phyloP scores from a whole-genome alignment of 2,113 vertebrate species.

The Chloroceryle aenea region DNA sequence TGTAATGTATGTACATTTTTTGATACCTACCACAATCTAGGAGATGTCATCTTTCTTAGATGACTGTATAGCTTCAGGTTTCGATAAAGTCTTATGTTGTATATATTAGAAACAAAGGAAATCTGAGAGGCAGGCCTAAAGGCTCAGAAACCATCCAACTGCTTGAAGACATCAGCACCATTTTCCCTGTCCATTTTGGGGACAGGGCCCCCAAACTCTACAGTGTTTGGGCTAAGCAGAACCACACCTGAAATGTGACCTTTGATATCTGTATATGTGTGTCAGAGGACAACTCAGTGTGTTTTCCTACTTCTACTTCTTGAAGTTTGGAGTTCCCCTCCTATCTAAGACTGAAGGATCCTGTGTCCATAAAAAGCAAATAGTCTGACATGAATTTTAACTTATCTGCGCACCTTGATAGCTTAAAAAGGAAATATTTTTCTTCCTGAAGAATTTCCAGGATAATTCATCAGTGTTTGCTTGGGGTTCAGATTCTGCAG shows the following conservation, averaged over 20 bases:
- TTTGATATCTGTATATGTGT: fast-evolving
- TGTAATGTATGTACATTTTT: fast-evolving
- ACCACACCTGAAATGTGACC: not conserved
- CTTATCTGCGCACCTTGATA: conserved; percentile 10
- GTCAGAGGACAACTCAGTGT: not conserved
- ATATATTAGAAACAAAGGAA: not conserved
- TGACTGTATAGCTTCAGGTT: not conserved
- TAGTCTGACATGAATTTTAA: not conserved
- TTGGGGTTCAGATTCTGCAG: not conserved
- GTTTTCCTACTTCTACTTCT: not conserved
- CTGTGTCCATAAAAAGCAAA: not conserved
- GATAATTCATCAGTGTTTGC: conserved; percentile 31
- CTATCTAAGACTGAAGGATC: not conserved
- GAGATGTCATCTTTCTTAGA: not conserved
- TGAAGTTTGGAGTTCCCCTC: not conserved
- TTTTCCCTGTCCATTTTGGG: not conserved
- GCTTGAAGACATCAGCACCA: not conserved
- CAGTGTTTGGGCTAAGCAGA: not conserved
- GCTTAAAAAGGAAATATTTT: conserved; percentile 36
- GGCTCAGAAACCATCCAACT: not conserved
- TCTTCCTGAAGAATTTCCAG: not conserved
- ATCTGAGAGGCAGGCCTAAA: not conserved
- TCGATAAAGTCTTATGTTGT: not conserved
- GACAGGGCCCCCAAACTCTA: not conserved
- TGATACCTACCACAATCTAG: not conserved